Conservation (phyloP, 2,888 invertebrate genomes). For the Bedellia somnulentella region DNA sequence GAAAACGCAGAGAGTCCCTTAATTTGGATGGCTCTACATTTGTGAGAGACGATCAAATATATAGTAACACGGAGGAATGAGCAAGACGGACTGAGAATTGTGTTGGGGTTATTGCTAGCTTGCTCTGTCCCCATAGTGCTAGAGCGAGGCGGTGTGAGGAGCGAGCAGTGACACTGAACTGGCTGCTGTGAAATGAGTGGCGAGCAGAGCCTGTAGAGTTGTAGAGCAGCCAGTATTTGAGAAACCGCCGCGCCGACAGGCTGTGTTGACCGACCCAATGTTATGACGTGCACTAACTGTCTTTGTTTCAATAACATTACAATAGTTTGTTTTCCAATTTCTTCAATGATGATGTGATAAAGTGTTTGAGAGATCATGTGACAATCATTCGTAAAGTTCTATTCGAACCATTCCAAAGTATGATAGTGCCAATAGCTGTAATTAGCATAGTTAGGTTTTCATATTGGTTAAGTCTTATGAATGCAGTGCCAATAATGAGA, state of each 20-base stretch:
- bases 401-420: constrained; percentile 47
- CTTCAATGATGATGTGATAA: constrained; percentile 38
- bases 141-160: no score
- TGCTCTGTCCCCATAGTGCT: no score
- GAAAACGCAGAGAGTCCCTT: no score
- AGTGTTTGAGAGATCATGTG: constrained; percentile 19
- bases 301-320: constrained; percentile 48
- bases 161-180: no score
- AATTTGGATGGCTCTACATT: no score
- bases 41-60: no score
- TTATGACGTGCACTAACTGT: constrained; percentile 57
- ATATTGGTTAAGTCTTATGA: constrained; percentile 54
- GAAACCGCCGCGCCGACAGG: constrained; percentile 21
- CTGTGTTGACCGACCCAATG: constrained; percentile 36
- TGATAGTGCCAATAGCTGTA: constrained; percentile 55
- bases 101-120: no score
- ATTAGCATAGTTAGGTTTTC: constrained; percentile 53
- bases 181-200: no score
- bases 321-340: constrained; percentile 24
- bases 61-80: no score
- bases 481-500: constrained; percentile 61
- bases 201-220: no score
- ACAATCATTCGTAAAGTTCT: constrained; percentile 24
- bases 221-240: constrained; percentile 23
- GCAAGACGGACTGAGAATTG: no score